Base-by-base conservation (phyloP, 2,888 invertebrate genomes). In the Eupeodes latifasciatus region DNA sequence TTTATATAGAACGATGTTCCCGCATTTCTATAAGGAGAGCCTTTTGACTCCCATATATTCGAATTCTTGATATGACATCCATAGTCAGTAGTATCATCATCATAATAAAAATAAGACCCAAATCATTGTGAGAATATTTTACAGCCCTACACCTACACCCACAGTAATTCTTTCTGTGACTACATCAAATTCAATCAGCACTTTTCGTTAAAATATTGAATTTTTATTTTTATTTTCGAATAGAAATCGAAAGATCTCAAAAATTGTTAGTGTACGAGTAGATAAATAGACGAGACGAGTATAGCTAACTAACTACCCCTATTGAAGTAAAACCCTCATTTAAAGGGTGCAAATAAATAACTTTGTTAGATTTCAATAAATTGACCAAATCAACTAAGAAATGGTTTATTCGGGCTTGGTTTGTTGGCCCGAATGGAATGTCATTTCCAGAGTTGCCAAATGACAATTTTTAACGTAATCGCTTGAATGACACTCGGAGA, bases 351-450 rank as follows among this genome's bases (percentile, higher is more conserved):
- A 57, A 78, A 67, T 67, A 78, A 72, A 74, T 81, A 85, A 75
- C 74, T 81, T 81, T 74, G 78, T 85, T 81, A 77, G 81, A 72
- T 66, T 81, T 78, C 81, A 74, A 78, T 81, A 77, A 85, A 85
- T 74, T 67, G 67, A 85, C 81, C 81, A 77, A 81, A 67, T 72
- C 81, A 81, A 77, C 72, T 61, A 61, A 16, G 14, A 47, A 27
- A 81, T 44, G 53, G 55, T 55, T 72, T 85, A 77, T 81, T 59
- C 55, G 57, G 51, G 40, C 14, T 34, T 9, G n/a, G 53, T 36
- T 36, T 36, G 69, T 36, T n/a, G 4, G 16, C 53, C 6, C 16
- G 11, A 9, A n/a, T 36, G 12, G 16, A 36, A 53, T 9, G 7
- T 14, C 47, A 9, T 12, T 27, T 12, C 1, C 47, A 66, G 47